Conservation (phyloP, 64 coral and sea anemone genomes). For the Actinia tenebrosa region DNA sequence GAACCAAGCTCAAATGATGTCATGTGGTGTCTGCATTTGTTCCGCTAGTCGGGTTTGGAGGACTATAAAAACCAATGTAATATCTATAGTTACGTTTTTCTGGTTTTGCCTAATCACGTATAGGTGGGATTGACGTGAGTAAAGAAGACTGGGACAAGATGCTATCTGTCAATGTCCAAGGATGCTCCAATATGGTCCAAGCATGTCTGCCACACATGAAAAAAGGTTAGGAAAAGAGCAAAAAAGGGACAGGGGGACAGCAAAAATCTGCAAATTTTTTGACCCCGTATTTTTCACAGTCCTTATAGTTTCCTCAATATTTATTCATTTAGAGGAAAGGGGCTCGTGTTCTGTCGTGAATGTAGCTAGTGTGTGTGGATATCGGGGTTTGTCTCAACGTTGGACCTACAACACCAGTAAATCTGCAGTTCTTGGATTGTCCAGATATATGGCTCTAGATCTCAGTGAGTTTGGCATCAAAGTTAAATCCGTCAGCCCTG, state of each 20-base stretch:
- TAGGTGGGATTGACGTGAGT: slow-evolving; percentile 33
- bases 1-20: too few species aligned
- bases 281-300: too few species aligned
- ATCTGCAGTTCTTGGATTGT: slow-evolving; percentile 38
- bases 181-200: slow-evolving; percentile 69
- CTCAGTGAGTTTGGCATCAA: slow-evolving; percentile 42
- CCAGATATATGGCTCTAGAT: slow-evolving; percentile 58
- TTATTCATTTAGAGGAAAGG: neutral
- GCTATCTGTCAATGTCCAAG: slow-evolving; percentile 43
- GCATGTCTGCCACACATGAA: slow-evolving; percentile 61
- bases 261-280: neutral
- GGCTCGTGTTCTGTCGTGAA: slow-evolving; percentile 40
- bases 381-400: slow-evolving; percentile 19
- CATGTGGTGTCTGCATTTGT: too few species aligned
- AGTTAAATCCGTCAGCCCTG: slow-evolving; percentile 55
- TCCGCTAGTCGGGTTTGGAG: too few species aligned
- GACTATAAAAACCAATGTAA: too few species aligned
- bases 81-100: too few species aligned
- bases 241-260: neutral
- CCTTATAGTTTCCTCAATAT: neutral
- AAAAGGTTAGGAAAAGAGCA: slow-evolving; percentile 24
- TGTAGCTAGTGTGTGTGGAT: slow-evolving; percentile 26
- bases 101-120: too few species aligned
- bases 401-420: slow-evolving; percentile 54
- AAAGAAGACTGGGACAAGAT: slow-evolving; percentile 42